phyloP scores from a whole-genome alignment of 2,888 invertebrate species.

The Linnaemya vulpina region DNA sequence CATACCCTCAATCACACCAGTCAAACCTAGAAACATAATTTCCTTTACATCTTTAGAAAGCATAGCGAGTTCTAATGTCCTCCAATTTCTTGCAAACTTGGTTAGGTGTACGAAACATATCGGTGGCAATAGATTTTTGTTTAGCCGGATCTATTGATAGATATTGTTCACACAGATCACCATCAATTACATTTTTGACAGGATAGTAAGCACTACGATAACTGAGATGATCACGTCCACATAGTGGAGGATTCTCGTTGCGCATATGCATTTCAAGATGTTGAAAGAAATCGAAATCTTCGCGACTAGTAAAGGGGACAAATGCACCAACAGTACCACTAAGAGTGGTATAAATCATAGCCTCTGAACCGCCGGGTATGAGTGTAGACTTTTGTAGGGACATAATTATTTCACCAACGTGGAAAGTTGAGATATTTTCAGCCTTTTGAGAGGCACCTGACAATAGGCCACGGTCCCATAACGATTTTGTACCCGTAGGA shows the following conservation, averaged over 20 bases:
- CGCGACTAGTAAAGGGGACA: slow-evolving; percentile 96
- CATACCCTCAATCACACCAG: slow-evolving; percentile 3
- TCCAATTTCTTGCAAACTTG: slow-evolving; percentile 99
- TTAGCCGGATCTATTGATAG: slow-evolving; percentile 96
- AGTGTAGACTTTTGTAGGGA: slow-evolving; percentile 97
- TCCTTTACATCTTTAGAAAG: slow-evolving; percentile 88
- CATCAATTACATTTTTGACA: slow-evolving; percentile 96
- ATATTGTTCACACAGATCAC: slow-evolving; percentile 99
- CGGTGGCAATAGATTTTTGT: slow-evolving; percentile 97
- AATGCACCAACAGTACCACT: slow-evolving; percentile 97
- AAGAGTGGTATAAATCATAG: slow-evolving; percentile 96
- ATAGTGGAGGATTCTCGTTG: slow-evolving; percentile 97
- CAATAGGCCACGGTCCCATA: slow-evolving; percentile 96
- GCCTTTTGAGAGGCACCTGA: slow-evolving; percentile 99
- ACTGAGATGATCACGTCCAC: slow-evolving; percentile 98
- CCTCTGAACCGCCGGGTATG: slow-evolving; percentile 98
- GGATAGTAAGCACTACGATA: slow-evolving; percentile 99
- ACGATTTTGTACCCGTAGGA: slow-evolving; percentile 98
- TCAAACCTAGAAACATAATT: neutral
- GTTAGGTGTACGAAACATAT: slow-evolving; percentile 96
- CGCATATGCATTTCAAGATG: slow-evolving; percentile 99
- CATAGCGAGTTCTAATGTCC: slow-evolving; percentile 99
- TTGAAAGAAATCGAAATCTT: slow-evolving; percentile 99
- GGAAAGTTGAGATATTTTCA: slow-evolving; percentile 95
- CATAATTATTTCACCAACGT: slow-evolving; percentile 97